Evolutionary conservation across 2,113 vertebrate species (phyloP).

Genomic region (Natator depressus): DNA sequence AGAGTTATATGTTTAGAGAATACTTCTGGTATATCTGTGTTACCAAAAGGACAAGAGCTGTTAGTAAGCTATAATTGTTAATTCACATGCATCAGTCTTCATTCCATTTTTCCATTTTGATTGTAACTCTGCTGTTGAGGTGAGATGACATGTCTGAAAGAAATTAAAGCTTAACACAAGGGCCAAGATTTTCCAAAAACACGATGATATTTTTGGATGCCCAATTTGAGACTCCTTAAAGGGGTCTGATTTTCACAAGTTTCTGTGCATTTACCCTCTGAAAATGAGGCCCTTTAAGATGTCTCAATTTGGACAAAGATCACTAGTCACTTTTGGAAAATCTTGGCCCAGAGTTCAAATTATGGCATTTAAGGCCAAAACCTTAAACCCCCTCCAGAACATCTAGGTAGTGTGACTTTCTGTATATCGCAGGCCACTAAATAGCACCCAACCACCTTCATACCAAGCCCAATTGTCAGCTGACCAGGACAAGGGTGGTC

Average conservation of each 20-base stretch:
- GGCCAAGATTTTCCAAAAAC: neutral
- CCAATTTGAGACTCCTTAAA: neutral
- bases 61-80: neutral
- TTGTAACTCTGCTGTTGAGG: neutral
- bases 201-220: neutral
- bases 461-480: no score
- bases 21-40: neutral
- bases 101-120: neutral
- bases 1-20: neutral
- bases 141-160: neutral
- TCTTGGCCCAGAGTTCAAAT: neutral
- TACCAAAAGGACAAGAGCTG: neutral
- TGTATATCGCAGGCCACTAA: no score
- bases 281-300: neutral
- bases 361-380: no score
- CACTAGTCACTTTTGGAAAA: neutral
- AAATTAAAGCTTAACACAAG: neutral
- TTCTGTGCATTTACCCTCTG: neutral
- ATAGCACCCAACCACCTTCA: no score
- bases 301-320: neutral
- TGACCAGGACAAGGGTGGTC: no score
- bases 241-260: neutral
- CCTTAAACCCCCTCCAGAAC: no score
- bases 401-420: no score
- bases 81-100: neutral